These are phyloP conservation scores for Candidula unifasciata DNA, from an alignment of 2,888 invertebrate species.

Conservation along the genomic window DNA sequence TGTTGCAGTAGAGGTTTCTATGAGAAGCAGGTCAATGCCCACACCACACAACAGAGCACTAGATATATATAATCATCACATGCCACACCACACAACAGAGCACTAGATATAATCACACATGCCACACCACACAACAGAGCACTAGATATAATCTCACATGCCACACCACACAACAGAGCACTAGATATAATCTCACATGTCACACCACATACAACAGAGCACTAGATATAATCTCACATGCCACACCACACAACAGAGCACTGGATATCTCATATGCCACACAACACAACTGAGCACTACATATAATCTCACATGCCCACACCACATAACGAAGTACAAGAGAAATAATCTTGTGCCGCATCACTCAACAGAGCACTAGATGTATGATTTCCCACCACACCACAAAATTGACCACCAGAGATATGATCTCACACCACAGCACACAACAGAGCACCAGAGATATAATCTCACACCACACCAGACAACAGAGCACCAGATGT, in stretches of 20 bases:
- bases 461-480: not conserved
- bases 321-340: not conserved
- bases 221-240: not conserved
- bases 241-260: not conserved
- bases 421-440: not conserved
- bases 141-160: too few species aligned
- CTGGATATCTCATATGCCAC: not conserved
- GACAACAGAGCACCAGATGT: not conserved
- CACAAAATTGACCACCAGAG: too few species aligned
- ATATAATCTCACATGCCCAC: not conserved
- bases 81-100: too few species aligned
- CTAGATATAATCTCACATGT: too few species aligned
- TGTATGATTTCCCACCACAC: not conserved
- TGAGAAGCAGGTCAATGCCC: constrained; percentile 42
- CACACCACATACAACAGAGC: too few species aligned
- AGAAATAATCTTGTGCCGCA: too few species aligned
- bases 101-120: too few species aligned
- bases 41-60: too few species aligned
- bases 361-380: not conserved
- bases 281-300: not conserved
- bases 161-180: too few species aligned
- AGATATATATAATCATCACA: too few species aligned
- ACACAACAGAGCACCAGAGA: not conserved
- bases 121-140: too few species aligned
- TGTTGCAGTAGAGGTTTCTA: too few species aligned